Evolutionary conservation across 2,113 vertebrate genomes (phyloP), one percentile per base, ranked within the genome.

Genomic region (Dipodomys merriami): DNA sequence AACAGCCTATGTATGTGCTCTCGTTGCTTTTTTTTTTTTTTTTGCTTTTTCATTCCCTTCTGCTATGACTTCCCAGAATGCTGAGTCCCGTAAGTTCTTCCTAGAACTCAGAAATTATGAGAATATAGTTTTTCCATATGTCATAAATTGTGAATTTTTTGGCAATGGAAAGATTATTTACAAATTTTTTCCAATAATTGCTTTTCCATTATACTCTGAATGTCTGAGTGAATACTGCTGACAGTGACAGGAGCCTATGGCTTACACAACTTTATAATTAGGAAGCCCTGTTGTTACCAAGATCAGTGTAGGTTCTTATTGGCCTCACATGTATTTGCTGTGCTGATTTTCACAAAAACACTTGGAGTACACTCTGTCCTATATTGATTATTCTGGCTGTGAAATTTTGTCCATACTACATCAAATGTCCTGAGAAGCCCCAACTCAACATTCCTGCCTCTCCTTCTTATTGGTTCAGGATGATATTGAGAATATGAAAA

Each of bases 371-470:
- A 73, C 20, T n/a, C 12, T 67, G 2, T 7, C 29, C 19, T 39
- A 7, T 67, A 5, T 15, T 39, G 0, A 11, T 83, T 27, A 25
- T 7, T 15, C 5, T 46, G n/a, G 1, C 0, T 62, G 0, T n/a
- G 19, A 74, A 7, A n/a, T 12, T 83, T 39, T 39, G 7, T 20
- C 25, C 57, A 0, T 27, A 0, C 53, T 71, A 0, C 15, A 68
- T n/a, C 33, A 11, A 7, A 11, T 27, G 11, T 25, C 25, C 20
- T 11, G 15, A 88, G 46, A 91, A 82, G 16, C 3, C 18, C 15
- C 57, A 90, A 1, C 1, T 1, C 15, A n/a, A 23, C 19, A 16
- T 64, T 44, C 25, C 3, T 68, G 10, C 6, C 12, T 90, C 30
- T 39, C 44, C 11, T 80, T 83, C 11, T 49, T 74, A 39, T 83